Conservation (phyloP, 2,797 vertebrate genomes). For the Centropyge bicolor region DNA sequence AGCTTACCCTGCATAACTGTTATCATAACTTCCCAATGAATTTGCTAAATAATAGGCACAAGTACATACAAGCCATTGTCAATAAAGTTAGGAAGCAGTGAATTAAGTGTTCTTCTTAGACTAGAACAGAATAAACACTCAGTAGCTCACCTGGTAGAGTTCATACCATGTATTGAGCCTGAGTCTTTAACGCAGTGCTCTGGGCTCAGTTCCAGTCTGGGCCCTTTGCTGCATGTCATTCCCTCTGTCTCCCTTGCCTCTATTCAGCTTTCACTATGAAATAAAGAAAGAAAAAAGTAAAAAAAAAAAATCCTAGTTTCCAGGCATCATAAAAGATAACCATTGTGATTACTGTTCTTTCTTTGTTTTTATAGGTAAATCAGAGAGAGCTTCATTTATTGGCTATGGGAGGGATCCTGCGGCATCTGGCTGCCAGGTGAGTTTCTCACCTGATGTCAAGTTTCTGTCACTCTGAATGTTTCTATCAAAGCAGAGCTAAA, state of each 20-base stretch:
- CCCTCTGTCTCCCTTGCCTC: no score
- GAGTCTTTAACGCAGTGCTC: no score
- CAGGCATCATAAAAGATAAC: constrained; percentile 21
- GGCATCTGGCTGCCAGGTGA: constrained; percentile 93
- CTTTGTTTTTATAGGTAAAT: constrained; percentile 82
- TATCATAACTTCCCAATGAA: neutral
- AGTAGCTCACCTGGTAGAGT: no score
- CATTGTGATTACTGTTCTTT: constrained; percentile 60
- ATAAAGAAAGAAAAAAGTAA: no score
- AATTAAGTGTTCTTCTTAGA: neutral
- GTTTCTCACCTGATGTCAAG: constrained; percentile 54
- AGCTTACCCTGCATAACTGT: neutral
- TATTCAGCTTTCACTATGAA: no score
- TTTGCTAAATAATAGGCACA: neutral
- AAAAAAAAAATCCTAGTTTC: neutral
- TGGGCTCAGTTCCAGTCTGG: no score
- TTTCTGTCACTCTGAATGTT: neutral
- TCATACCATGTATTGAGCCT: no score
- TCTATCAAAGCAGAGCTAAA: neutral
- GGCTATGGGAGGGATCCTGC: constrained; percentile 90
- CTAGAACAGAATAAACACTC: neutral
- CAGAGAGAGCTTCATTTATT: constrained; percentile 79
- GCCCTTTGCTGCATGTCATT: no score
- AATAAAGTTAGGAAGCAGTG: neutral
- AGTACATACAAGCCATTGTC: constrained; percentile 1